Evolutionary conservation across 2,888 invertebrate genomes (phyloP), one percentile per base, ranked within the genome.

Genomic region (Caenorhabditis japonica): DNA sequence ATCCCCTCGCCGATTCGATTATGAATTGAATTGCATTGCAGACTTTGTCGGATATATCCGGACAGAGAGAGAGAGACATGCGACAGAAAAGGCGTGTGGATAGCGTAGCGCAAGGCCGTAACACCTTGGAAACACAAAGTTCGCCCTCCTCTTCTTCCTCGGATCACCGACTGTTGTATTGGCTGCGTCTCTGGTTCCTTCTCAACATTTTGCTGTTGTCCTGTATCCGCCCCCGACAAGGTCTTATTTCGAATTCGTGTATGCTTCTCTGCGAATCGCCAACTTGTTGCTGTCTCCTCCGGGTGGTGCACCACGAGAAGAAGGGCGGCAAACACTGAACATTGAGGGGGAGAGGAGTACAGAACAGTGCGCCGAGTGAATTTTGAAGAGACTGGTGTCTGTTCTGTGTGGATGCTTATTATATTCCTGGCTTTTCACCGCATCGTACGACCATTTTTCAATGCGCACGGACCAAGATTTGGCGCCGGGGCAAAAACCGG

Each of bases 281-380:
- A 49, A 64, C 62, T 64, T 64, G 62, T 64, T 64, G 62, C 62
- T 47, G 46, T 55, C 56, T 64, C 56, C 41, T 51, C 8, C 60
- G 36, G 60, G 49, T 52, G 36, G 61, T 61, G 61, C 51, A 53
- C 53, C 64, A 64, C 64, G n/a, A n/a, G n/a, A 64, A 64, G 64
- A 55, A 64, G 64, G 64, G 64, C 64, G 64, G 64, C 56, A 64
- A 64, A 64, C 64, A 64, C 64, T 56, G 64, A 62, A 62, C 53
- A 62, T 62, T 30, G 53, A 62, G n/a, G n/a, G n/a, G n/a, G 64
- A 55, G 64, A 46, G 30, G 30, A 30, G 30, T 30, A 10, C 30
- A 55, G 55, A 46, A 55, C 47, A 55, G 62, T 55, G 62, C 55
- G 64, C 55, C 15, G 46, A 64, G 64, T 64, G 64, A 64, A 64